These are phyloP conservation scores for Brachyrhaphis roseni DNA, from an alignment of 2,797 vertebrate species.

Conservation along the genomic window DNA sequence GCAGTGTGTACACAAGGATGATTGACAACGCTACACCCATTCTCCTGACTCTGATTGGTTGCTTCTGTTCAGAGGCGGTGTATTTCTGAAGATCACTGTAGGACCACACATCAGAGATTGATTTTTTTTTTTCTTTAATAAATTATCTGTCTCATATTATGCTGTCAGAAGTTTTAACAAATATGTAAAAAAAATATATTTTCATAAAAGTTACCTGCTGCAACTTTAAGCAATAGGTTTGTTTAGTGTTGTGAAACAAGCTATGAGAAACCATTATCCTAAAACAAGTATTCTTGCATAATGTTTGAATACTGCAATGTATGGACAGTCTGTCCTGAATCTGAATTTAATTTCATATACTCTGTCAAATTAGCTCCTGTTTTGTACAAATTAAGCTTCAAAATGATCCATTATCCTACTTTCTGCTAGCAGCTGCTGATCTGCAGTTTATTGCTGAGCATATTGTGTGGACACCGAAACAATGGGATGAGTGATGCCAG, in stretches of 20 bases:
- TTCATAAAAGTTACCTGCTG: too few species aligned
- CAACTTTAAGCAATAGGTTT: neutral
- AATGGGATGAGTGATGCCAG: neutral
- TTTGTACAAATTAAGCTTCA: conserved; percentile 5
- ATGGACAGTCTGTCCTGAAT: neutral
- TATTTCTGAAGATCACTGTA: too few species aligned
- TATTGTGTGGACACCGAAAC: conserved; percentile 2
- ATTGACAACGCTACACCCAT: too few species aligned
- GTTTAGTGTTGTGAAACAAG: neutral
- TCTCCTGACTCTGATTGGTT: too few species aligned
- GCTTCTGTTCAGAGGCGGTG: too few species aligned
- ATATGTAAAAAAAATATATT: too few species aligned
- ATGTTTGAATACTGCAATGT: neutral
- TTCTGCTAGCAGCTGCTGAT: neutral
- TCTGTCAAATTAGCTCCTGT: neutral
- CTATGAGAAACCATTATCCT: neutral
- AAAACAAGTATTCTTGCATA: neutral
- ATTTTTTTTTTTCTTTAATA: too few species aligned
- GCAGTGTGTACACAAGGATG: too few species aligned
- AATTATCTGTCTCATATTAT: too few species aligned
- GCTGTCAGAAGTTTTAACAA: too few species aligned
- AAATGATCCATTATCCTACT: conserved; percentile 4
- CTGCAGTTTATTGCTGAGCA: neutral
- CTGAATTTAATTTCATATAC: neutral
- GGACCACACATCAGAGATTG: too few species aligned